These are phyloP conservation scores for Eospalax fontanierii DNA, from an alignment of 2,797 vertebrate species.

Conservation along the genomic window DNA sequence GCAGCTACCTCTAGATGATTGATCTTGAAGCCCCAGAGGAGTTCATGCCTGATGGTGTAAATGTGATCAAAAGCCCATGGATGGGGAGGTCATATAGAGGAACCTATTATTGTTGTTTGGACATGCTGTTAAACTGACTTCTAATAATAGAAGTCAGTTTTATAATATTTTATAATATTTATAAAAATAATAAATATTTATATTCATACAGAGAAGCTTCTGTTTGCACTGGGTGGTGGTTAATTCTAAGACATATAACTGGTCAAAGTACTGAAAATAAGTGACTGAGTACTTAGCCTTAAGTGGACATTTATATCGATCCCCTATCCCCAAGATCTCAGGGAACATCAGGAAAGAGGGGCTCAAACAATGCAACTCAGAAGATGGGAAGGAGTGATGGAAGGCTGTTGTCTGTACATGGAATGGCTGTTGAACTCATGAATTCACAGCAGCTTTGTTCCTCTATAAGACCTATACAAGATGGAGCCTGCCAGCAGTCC, in stretches of 20 bases:
- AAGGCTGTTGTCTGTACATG: not conserved
- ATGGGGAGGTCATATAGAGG: not conserved
- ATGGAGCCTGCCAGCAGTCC: not conserved
- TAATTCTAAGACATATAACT: not conserved
- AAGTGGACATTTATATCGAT: not conserved
- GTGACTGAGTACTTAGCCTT: too few relatives aligned
- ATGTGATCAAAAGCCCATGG: not conserved
- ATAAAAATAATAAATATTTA: too few relatives aligned
- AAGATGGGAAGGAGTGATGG: not conserved
- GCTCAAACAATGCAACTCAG: not conserved
- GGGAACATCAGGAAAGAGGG: not conserved
- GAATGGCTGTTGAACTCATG: not conserved
- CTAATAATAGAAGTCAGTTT: too few relatives aligned
- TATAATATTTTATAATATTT: too few relatives aligned
- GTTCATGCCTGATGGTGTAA: not conserved
- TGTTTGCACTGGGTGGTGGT: not conserved
- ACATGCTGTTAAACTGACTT: not conserved
- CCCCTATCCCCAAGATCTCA: not conserved
- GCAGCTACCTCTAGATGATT: not conserved
- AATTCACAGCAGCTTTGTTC: not conserved
- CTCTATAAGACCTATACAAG: not conserved
- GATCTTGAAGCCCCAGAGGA: not conserved
- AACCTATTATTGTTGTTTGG: not conserved
- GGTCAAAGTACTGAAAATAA: not conserved
- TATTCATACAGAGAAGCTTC: too few relatives aligned